Evolutionary conservation across 2,797 vertebrate genomes (phyloP).

Genomic region (Nyctalus aviator): DNA sequence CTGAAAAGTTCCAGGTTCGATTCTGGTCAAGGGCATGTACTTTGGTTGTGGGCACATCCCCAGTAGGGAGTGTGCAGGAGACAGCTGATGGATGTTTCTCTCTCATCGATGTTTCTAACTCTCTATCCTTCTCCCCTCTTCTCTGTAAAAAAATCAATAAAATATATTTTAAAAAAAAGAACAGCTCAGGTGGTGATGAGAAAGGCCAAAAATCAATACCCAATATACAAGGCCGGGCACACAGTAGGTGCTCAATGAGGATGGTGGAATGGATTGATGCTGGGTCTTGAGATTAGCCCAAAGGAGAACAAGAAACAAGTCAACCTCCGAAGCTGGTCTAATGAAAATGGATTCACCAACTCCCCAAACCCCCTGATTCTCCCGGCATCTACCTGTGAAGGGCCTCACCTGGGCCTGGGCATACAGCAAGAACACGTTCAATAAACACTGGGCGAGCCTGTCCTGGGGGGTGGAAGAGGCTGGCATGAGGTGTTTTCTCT

Average conservation of each 20-base stretch:
- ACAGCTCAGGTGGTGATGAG: neutral
- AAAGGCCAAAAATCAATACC: neutral
- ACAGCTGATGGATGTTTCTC: too few species aligned
- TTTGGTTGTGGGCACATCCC: too few species aligned
- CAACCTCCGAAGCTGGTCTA: neutral
- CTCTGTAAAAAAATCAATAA: too few species aligned
- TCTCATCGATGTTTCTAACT: too few species aligned
- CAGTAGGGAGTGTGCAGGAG: too few species aligned
- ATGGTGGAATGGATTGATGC: neutral
- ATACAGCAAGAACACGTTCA: neutral
- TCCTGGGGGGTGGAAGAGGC: neutral
- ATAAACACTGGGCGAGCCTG: neutral
- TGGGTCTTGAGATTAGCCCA: neutral
- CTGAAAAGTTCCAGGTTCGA: too few species aligned
- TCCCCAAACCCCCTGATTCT: neutral
- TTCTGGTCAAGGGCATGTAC: too few species aligned
- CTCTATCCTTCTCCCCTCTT: too few species aligned
- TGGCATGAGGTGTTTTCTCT: neutral
- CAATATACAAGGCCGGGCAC: neutral
- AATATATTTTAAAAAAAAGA: too few species aligned
- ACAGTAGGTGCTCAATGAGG: neutral
- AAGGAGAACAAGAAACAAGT: neutral
- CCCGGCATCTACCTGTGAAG: neutral
- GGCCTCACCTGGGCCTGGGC: neutral
- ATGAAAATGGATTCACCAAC: neutral